Evolutionary conservation across 2,797 vertebrate species (phyloP), one percentile per base, ranked within the genome.

Genomic region (Lepus oiostolus): DNA sequence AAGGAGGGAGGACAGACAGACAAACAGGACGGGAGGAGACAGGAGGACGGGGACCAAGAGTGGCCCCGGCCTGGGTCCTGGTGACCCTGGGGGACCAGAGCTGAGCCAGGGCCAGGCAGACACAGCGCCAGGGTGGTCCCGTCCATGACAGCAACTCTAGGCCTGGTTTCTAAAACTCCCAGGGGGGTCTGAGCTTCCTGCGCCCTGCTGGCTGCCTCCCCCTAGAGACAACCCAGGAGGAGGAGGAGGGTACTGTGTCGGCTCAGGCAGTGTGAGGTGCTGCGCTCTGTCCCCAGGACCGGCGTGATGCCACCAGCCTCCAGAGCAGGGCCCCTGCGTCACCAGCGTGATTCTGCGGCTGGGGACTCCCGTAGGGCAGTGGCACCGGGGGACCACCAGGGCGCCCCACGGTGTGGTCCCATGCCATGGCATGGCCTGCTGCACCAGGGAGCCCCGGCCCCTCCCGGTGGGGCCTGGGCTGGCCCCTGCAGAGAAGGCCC

Each of bases 201-300:
- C 65, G 42, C 42, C 42, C 42, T 47, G 42, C 42, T 9, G 42
- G 42, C 42, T 47, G 42, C 42, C 42, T 9, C 42, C 42, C 42
- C 42, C 58, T 4, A 22, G 4, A 30, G 74, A 50, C 7, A 0
- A 4, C 70, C 16, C 0, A 1, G 1, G 52, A 60, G 63, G 52
- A 38, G 0, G 2, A 50, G 65, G 68, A 11, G 22, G 2, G 1
- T 3, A 19, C 68, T n/a, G 28, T 16, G n/a, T 68, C 38, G 38
- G 42, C 65, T 47, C 38, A 52, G 85, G 10, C 13, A 13, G 52
- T 17, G 6, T 7, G 28, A 75, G 47, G 28, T 1, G 14, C 42
- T 38, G 60, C 30, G 80, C 58, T 47, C 79, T 0, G 83, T 26
- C 50, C 38, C 70, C 82, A 9, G n/a, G 60, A 24, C 5, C n/a